Evolutionary conservation across 2,113 vertebrate genomes (phyloP), one percentile per base, ranked within the genome.

Genomic region (Crocuta crocuta): DNA sequence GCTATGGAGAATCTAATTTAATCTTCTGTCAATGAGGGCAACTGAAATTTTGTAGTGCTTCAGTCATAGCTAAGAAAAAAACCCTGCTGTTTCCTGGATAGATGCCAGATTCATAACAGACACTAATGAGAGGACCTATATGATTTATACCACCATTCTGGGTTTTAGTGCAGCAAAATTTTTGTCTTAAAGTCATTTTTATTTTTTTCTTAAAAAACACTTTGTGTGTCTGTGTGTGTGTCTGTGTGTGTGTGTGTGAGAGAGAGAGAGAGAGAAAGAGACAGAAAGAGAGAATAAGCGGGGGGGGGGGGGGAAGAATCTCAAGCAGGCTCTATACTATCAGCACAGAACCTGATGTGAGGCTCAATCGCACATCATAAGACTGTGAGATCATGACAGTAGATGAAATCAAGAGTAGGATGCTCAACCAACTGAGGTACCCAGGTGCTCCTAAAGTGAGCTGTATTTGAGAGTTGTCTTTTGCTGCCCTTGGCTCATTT

Each of bases 1-100:
- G 76, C 71, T 53, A 76, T 45, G 45, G 58, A 94, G 7, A 65
- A 74, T 45, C 15, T 35, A 96, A 88, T 93, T 35, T 94, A 95
- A 86, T 86, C 58, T 86, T 89, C 28, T 58, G 35, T 11, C 89
- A 93, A 76, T 90, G 63, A 76, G 31, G 39, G 16, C 70, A 93
- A 93, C 6, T 83, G 66, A 93, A 78, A 94, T 90, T 94, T 4
- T 90, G 31, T 58, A 39, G 43, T 71, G 81, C 48, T 86, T 86
- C 35, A 76, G 80, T 89, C 31, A 82, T 17, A 93, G 83, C 73
- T 43, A 35, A 43, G 15, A 28, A 48, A 11, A 73, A 80, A 65
- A 33, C 45, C 31, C 31, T 48, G 86, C 9, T 28, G 48, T 68
- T 3, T 58, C 71, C 53, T 91, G 11, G 63, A 68, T 21, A 73